Percentiles rank a stretch among this genome's conserved stretches.
Conservation (phyloP, 2,888 invertebrate species). For the Lasius platythorax region DNA sequence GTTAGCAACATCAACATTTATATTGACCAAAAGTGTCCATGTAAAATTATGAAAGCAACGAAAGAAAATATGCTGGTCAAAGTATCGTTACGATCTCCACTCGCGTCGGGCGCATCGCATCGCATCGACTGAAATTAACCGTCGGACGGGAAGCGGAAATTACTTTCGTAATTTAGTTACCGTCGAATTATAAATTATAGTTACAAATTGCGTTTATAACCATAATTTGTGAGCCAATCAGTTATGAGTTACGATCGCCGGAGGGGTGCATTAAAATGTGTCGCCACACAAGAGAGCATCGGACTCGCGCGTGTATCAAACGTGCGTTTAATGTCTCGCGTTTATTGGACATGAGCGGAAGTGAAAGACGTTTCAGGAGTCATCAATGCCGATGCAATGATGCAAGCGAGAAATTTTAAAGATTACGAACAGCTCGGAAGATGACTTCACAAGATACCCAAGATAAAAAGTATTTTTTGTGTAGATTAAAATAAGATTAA, state of each 20-base stretch:
- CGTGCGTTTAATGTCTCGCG: not conserved
- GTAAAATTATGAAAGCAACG: not conserved
- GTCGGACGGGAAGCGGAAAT: constrained; percentile 42
- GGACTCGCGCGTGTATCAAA: not conserved
- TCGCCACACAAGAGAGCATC: constrained; percentile 7
- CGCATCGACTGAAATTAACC: constrained; percentile 19
- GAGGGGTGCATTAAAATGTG: constrained; percentile 19
- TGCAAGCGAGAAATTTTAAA: not conserved
- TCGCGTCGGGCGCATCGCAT: not conserved
- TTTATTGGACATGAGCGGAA: constrained; percentile 15
- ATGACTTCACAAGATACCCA: not conserved
- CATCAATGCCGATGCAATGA: not conserved
- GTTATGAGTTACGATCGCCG: constrained; percentile 45
- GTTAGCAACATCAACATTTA: not conserved
- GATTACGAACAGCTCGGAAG: not conserved
- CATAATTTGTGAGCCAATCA: constrained; percentile 39
- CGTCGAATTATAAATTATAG: constrained; percentile 49
- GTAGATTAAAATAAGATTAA: not conserved
- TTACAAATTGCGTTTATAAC: constrained; percentile 47
- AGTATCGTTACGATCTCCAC: not conserved
- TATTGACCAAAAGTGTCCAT: not conserved
- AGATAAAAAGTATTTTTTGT: not conserved
- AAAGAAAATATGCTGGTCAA: not conserved
- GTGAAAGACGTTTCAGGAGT: not conserved
- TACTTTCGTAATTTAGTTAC: constrained; percentile 48